A percentile compares a stretch with the other conserved stretches of the same genome.
Evolutionary conservation across 2,113 vertebrate species (phyloP).

Genomic region (Engystomops pustulosus): DNA sequence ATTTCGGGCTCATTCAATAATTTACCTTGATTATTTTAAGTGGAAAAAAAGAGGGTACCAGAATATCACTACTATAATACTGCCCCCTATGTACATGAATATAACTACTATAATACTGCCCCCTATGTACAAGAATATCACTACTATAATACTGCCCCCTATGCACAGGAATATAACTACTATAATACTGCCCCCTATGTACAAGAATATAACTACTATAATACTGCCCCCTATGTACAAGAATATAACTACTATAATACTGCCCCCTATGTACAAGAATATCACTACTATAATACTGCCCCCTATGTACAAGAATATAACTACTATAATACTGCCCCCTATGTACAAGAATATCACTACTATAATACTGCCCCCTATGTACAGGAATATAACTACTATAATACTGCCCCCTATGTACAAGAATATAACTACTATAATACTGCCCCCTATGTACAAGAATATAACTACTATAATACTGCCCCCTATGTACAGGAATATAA

Average conservation of each 20-base stretch:
- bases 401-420: neutral
- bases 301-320: neutral
- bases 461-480: neutral
- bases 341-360: conserved; percentile 5
- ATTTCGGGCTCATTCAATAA: no score
- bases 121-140: neutral
- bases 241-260: neutral
- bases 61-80: neutral
- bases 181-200: neutral
- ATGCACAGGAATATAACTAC: neutral
- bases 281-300: conserved; percentile 1
- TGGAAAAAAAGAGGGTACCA: no score
- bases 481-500: conserved; percentile 9
- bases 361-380: neutral
- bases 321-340: neutral
- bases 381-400: conserved; percentile 5
- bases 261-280: neutral
- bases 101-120: no score
- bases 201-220: neutral
- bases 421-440: conserved; percentile 13
- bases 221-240: neutral
- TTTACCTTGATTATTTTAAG: no score
- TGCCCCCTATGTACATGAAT: neutral
- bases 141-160: neutral
- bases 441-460: neutral